Percentiles rank a stretch among this genome's conserved stretches.
Conservation (phyloP, 2,888 invertebrate genomes). For the Notocelia uddmanniana region DNA sequence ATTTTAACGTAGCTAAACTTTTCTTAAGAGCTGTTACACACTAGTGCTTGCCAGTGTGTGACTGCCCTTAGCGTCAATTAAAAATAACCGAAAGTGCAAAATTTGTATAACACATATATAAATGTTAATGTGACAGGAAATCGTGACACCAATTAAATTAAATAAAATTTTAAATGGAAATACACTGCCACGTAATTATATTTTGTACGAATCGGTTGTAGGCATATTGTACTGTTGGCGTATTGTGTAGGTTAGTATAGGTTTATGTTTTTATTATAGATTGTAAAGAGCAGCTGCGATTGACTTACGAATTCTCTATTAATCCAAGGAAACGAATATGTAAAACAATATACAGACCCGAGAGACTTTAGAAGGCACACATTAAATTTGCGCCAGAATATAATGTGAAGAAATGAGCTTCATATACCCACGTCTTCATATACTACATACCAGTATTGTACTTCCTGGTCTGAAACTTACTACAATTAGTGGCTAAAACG, state of each 20-base stretch:
- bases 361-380: neutral
- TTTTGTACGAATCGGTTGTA: conserved; percentile 53
- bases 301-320: conserved; percentile 20
- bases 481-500: neutral
- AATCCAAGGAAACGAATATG: neutral
- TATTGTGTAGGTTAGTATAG: conserved; percentile 57
- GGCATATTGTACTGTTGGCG: conserved; percentile 50
- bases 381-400: neutral
- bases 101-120: conserved; percentile 46
- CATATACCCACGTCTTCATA: too few species aligned
- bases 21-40: conserved; percentile 42
- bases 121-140: conserved; percentile 47
- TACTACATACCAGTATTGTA: neutral
- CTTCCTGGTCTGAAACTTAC: neutral
- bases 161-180: conserved; percentile 40
- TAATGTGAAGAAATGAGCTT: too few species aligned
- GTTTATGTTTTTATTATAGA: conserved; percentile 48
- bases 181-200: conserved; percentile 59
- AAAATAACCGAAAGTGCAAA: conserved; percentile 47
- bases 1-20: conserved; percentile 42
- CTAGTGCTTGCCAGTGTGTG: conserved; percentile 27
- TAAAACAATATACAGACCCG: too few species aligned
- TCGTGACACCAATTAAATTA: conserved; percentile 50
- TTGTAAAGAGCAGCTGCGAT: conserved; percentile 45
- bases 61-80: conserved; percentile 44